Evolutionary conservation across 2,797 vertebrate genomes (phyloP), one percentile per base, ranked within the genome.

Genomic region (Selene dorsalis): DNA sequence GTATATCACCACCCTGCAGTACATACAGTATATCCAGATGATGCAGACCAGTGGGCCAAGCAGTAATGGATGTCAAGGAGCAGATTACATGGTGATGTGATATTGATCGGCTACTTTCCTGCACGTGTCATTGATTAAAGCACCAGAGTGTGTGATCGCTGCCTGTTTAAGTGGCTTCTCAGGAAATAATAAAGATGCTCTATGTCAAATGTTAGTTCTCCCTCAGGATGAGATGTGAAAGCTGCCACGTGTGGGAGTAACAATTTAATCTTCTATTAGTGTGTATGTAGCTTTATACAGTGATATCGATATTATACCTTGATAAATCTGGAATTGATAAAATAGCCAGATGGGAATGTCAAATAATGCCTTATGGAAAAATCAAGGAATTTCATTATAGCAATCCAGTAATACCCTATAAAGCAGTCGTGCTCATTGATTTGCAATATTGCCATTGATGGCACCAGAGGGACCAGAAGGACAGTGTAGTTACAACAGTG

Each of bases 31-130:
- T 58, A 69, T 89, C 77, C 65, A 79, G 63, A 71, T 57, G 88
- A 77, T 79, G 68, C 65, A 67, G 84, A 74, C 50, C 75, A 67
- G 50, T 69, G 72, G 70, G 59, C 73, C 80, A 55, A 77, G 58
- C 69, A 52, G 76, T 79, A 86, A 89, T 85, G 74, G 78, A 87
- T 88, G 83, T 86, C 82, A 77, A 66, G 48, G 74, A 84, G 73
- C 75, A 84, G 82, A 89, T 88, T 85, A 89, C 85, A 85, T 58
- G 63, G 80, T 79, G 75, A 81, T 80, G 77, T 68, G 53, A 74
- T 92, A 92, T 91, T 88, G 89, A 90, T 89, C 47, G 16, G 76
- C 67, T 66, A 20, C 79, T 73, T 55, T 74, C 48, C 79, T 35
- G 67, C 60, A 77, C 67, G 55, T 68, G 32, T 58, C 75, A 90